Evolutionary conservation across 2,888 invertebrate genomes (phyloP), one percentile per base, ranked within the genome.

Genomic region (Metalampra italica): DNA sequence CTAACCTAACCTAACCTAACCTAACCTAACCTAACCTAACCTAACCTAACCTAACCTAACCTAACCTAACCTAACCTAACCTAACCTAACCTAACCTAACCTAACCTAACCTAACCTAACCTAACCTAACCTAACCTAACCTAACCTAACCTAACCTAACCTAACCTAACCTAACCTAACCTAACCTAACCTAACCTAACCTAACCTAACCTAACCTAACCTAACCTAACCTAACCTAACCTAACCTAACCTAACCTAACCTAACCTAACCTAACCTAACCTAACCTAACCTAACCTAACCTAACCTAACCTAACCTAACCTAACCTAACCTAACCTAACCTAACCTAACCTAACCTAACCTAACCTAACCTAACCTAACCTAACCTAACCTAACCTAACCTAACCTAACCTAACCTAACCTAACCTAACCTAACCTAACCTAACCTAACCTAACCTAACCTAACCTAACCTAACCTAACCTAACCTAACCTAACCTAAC

Each of bases 211-310:
- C 30, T 30, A 30, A 30, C 30, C 30, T 30, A 30, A 30, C 30
- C 30, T 30, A 30, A 30, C 30, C 30, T 30, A 30, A 30, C 30
- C 30, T 30, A 30, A 30, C 30, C 30, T 30, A 30, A 30, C 30
- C 30, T 30, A 30, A 30, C 30, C 30, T 47, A 54, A 54, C 54
- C 54, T 51, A 53, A 52, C 54, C 52, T 52, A 53, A 51, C 52
- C 52, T 55, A 51, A 51, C 52, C 55, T 55, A 51, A 53, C 52
- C 52, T 52, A 51, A 51, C 52, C 52, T 52, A 53, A 51, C 54
- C 53, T 50, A 50, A 51, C 55, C 48, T 45, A 52, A 50, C 55
- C 51, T 50, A 53, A 53, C 52, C 53, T 54, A 54, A 52, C 52
- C 51, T 53, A 53, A 53, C 47, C 50, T 52, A 52, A 51, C 52